Conservation (phyloP, 2,113 vertebrate genomes). For the Rhinopithecus roxellana region DNA sequence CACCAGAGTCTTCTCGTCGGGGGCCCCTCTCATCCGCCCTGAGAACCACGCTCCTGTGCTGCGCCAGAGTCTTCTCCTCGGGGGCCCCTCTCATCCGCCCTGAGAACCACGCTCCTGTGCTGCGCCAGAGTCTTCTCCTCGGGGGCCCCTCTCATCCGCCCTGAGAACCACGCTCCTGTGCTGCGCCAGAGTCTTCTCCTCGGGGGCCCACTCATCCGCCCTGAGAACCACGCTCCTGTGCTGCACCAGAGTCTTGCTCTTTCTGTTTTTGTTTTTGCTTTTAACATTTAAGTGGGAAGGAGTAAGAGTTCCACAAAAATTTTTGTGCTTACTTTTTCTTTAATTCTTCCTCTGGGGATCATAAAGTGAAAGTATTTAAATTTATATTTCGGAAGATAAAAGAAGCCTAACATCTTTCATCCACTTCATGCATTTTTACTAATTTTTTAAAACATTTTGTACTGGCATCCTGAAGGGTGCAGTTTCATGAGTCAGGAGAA, state of each 20-base stretch:
- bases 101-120: fast-evolving
- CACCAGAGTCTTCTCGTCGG: background rate
- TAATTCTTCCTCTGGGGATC: constrained; percentile 38
- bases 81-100: too few species aligned
- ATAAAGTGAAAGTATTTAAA: constrained; percentile 56
- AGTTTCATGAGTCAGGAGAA: constrained; percentile 71
- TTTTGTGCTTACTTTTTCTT: constrained; percentile 16
- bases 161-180: fast-evolving
- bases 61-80: background rate
- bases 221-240: fast-evolving
- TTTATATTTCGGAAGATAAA: constrained; percentile 56
- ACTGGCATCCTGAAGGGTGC: constrained; percentile 59
- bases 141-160: too few species aligned
- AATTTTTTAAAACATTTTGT: constrained; percentile 62
- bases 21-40: too few species aligned
- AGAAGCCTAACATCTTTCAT: constrained; percentile 55
- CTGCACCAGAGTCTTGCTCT: background rate
- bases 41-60: fast-evolving
- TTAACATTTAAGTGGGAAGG: background rate
- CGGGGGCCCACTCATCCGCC: too few species aligned
- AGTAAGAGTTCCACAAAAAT: background rate
- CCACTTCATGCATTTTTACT: constrained; percentile 40
- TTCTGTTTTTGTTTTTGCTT: background rate
- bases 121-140: background rate
- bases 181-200: background rate